Evolutionary conservation across 2,888 invertebrate species (phyloP).

Genomic region (Nemotelus nigrinus): DNA sequence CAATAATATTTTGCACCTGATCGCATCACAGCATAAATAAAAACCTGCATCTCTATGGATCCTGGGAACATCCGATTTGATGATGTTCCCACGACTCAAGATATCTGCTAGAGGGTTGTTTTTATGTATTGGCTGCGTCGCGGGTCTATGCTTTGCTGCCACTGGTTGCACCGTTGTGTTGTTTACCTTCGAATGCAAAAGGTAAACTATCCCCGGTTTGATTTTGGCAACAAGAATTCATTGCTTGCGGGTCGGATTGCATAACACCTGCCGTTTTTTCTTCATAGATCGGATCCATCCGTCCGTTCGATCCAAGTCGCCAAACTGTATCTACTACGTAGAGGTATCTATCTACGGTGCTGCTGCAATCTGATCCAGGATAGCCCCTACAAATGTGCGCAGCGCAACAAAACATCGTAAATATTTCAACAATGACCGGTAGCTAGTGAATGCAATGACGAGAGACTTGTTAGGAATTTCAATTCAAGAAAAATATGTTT

Average conservation of each 20-base stretch:
- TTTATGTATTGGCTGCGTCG: not conserved
- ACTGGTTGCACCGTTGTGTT: not conserved
- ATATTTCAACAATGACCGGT: slow-evolving; percentile 28
- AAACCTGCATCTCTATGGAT: slow-evolving; percentile 17
- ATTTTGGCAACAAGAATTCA: slow-evolving; percentile 13
- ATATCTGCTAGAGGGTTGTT: slow-evolving; percentile 24
- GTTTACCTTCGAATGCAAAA: slow-evolving; percentile 28
- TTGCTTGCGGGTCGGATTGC: slow-evolving; percentile 40
- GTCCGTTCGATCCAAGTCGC: not conserved
- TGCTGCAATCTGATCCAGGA: not conserved
- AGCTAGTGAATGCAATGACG: not conserved
- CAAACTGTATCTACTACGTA: too few relatives aligned
- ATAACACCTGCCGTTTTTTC: slow-evolving; percentile 42
- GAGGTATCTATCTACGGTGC: too few relatives aligned
- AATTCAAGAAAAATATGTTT: not conserved
- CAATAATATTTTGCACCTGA: slow-evolving; percentile 32
- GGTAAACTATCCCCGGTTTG: not conserved
- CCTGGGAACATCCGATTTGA: slow-evolving; percentile 43
- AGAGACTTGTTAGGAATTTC: slow-evolving; percentile 7
- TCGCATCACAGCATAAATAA: not conserved
- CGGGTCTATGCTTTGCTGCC: not conserved
- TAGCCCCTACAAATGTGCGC: slow-evolving; percentile 33
- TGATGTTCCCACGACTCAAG: slow-evolving; percentile 38
- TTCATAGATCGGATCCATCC: slow-evolving; percentile 24
- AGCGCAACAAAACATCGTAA: slow-evolving; percentile 31